Evolutionary conservation across 2,113 vertebrate genomes (phyloP).

Genomic region (Nanorana parkeri): DNA sequence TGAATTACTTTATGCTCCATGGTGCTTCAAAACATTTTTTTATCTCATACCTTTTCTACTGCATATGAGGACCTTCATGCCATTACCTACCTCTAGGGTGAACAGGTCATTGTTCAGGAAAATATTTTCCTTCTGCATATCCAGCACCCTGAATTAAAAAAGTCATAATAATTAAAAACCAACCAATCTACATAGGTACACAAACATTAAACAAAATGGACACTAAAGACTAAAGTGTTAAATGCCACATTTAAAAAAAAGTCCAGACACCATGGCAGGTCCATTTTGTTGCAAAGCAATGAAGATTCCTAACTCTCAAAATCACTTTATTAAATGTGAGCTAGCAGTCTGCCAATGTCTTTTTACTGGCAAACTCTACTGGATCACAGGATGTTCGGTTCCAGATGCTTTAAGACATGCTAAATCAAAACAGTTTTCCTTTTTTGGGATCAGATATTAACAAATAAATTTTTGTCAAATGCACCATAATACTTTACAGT

Average conservation of each 20-base stretch:
- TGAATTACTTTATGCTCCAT: too few relatives aligned
- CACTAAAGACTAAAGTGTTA: too few relatives aligned
- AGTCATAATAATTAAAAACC: slow-evolving; percentile 49
- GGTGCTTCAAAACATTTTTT: too few relatives aligned
- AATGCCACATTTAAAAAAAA: too few relatives aligned
- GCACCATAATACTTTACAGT: too few relatives aligned
- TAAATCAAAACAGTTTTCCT: not conserved
- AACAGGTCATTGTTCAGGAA: slow-evolving; percentile 81
- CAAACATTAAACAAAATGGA: too few relatives aligned
- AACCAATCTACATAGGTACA: not conserved
- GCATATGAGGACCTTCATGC: too few relatives aligned
- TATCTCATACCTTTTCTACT: too few relatives aligned
- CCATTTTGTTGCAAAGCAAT: not conserved
- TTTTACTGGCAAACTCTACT: not conserved
- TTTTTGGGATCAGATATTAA: too few relatives aligned
- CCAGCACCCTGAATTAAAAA: slow-evolving; percentile 77
- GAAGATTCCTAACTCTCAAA: not conserved
- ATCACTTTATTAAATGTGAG: not conserved
- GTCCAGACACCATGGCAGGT: too few relatives aligned
- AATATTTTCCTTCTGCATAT: slow-evolving; percentile 80
- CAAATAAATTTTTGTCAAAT: too few relatives aligned
- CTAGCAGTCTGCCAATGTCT: not conserved
- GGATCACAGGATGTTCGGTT: not conserved
- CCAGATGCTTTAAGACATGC: not conserved
- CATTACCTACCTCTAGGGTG: slow-evolving; percentile 77